A percentile compares a stretch with the other conserved stretches of the same genome.
These are phyloP conservation scores for Acromyrmex charruanus DNA, from an alignment of 1,140 invertebrate species.

Conservation along the genomic window DNA sequence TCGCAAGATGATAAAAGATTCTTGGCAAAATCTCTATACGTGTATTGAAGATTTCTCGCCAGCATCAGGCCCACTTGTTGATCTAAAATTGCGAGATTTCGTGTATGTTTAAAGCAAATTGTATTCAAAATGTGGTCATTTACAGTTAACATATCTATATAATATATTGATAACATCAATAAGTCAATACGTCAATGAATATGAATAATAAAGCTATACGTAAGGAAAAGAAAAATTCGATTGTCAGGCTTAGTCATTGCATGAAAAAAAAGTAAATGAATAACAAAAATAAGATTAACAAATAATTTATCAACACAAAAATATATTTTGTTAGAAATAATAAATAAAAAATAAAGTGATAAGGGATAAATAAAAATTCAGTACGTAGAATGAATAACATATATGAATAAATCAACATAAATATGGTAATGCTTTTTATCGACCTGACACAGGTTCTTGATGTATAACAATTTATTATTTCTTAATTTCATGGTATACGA, in stretches of 20 bases:
- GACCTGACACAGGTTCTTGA: too few relatives aligned
- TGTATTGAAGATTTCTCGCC: conserved; percentile 92
- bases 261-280: neutral
- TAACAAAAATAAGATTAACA: neutral
- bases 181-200: neutral
- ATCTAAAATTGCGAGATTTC: conserved; percentile 87
- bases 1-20: conserved; percentile 90
- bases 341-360: neutral
- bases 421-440: too few relatives aligned
- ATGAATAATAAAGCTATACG: neutral
- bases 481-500: too few relatives aligned
- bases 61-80: conserved; percentile 96
- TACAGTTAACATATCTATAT: neutral
- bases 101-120: neutral
- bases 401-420: neutral
- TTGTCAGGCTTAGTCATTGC: neutral
- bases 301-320: neutral
- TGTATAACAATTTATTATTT: too few relatives aligned
- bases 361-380: neutral
- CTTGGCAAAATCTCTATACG: conserved; percentile 92
- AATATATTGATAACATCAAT: neutral
- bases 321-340: neutral
- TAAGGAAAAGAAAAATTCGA: neutral
- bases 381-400: neutral
- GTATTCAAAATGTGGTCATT: neutral